phyloP scores from a whole-genome alignment of 2,888 invertebrate genomes.

The Notocelia uddmanniana region DNA sequence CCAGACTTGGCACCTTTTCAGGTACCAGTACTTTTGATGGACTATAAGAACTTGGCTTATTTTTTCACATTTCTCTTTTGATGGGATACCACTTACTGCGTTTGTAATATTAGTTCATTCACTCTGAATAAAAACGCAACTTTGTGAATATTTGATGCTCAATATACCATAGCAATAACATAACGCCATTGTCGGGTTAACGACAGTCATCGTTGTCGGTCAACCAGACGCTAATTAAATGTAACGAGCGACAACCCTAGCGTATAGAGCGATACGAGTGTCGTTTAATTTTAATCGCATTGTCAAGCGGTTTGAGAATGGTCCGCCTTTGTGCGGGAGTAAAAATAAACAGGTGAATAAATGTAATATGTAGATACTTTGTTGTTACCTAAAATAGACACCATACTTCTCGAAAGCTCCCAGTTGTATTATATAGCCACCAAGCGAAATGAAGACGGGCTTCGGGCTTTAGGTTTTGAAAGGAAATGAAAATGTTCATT shows the following conservation, averaged over 20 bases:
- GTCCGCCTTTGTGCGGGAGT: slow-evolving; percentile 19
- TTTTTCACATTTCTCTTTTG: too few relatives aligned
- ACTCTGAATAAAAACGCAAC: not conserved
- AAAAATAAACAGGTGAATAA: slow-evolving; percentile 16
- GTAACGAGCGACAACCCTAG: slow-evolving; percentile 38
- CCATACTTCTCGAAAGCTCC: too few relatives aligned
- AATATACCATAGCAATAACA: slow-evolving; percentile 13
- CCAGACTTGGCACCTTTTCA: too few relatives aligned
- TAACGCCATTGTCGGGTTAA: slow-evolving; percentile 15
- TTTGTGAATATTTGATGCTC: slow-evolving; percentile 1
- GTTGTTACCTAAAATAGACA: too few relatives aligned
- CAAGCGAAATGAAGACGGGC: too few relatives aligned
- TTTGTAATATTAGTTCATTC: not conserved
- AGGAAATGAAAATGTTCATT: too few relatives aligned
- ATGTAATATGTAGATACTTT: slow-evolving; percentile 2
- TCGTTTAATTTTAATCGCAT: slow-evolving; percentile 36
- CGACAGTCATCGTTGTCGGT: slow-evolving; percentile 13
- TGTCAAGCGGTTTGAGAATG: slow-evolving; percentile 28
- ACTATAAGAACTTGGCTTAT: too few relatives aligned
- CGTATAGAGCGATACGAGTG: slow-evolving; percentile 29
- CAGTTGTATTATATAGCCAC: too few relatives aligned
- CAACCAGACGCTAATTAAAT: slow-evolving; percentile 36
- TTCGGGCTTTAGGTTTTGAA: too few relatives aligned
- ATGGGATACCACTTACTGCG: too few relatives aligned
- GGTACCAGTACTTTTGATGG: too few relatives aligned